phyloP scores from a whole-genome alignment of 2,888 invertebrate species.

The Monochamus alternatus region DNA sequence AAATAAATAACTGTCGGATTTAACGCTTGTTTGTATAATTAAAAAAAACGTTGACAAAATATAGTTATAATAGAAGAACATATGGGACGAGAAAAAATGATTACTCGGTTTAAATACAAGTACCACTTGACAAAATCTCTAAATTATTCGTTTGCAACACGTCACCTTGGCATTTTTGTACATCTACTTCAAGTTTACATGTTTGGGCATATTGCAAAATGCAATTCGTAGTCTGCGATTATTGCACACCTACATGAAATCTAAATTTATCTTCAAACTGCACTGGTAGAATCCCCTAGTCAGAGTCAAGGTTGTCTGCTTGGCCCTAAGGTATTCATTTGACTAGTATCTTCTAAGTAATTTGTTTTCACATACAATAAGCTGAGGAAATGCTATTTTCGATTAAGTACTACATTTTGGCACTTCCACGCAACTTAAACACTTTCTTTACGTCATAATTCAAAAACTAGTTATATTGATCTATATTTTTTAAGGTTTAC shows the following conservation, averaged over 20 bases:
- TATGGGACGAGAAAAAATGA: no score
- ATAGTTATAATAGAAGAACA: no score
- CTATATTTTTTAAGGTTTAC: no score
- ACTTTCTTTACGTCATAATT: no score
- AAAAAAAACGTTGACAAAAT: no score
- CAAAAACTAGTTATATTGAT: no score
- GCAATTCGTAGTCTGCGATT: constrained; percentile 38
- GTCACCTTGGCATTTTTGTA: constrained; percentile 24
- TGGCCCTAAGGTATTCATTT: constrained; percentile 4
- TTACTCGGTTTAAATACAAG: no score
- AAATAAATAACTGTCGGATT: no score
- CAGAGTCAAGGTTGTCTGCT: constrained; percentile 37
- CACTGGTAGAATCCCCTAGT: constrained; percentile 11
- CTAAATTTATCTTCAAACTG: constrained; percentile 39
- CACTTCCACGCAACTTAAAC: no score
- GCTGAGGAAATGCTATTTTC: no score
- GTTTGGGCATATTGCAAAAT: constrained; percentile 33
- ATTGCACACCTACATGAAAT: constrained; percentile 40
- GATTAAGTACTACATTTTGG: no score
- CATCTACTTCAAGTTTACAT: constrained; percentile 39
- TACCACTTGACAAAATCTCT: background rate
- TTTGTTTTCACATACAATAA: background rate
- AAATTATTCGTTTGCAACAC: constrained; percentile 4
- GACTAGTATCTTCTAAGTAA: background rate
- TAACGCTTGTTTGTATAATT: no score